A percentile compares a stretch with the other conserved stretches of the same genome.
Conservation (phyloP, 37 sponge, comb jelly and placozoan genomes). For the Spongilla lacustris region DNA sequence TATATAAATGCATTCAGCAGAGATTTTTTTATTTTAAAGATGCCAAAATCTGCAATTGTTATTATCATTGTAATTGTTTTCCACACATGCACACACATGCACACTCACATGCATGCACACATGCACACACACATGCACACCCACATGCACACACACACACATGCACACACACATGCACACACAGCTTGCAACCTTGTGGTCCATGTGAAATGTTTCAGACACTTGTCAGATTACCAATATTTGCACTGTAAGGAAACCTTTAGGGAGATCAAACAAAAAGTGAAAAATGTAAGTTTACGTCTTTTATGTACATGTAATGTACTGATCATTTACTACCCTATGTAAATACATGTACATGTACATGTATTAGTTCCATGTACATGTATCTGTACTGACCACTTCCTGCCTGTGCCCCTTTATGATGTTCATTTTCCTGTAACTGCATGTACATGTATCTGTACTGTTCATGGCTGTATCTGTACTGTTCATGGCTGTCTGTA, state of each 20-base stretch:
- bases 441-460: no score
- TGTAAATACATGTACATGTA: conserved; percentile 15
- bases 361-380: background rate
- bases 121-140: background rate
- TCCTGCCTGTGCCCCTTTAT: background rate
- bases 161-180: conserved; percentile 6
- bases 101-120: no score
- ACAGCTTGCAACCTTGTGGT: conserved; percentile 71
- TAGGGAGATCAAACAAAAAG: conserved; percentile 70
- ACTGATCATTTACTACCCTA: background rate
- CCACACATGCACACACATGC: no score
- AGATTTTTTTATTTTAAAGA: no score
- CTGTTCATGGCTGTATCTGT: background rate
- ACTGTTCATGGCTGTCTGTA: background rate
- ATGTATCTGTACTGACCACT: background rate
- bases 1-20: no score
- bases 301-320: conserved; percentile 5
- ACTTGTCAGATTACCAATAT: conserved; percentile 45
- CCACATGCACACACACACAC: background rate
- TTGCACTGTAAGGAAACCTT: conserved; percentile 79
- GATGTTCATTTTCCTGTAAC: background rate
- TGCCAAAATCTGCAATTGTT: no score
- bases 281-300: conserved; percentile 52
- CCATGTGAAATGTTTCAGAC: conserved; percentile 60
- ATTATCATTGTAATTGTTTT: no score